phyloP scores from a whole-genome alignment of 2,113 vertebrate genomes.

The Sminthopsis crassicaudata region DNA sequence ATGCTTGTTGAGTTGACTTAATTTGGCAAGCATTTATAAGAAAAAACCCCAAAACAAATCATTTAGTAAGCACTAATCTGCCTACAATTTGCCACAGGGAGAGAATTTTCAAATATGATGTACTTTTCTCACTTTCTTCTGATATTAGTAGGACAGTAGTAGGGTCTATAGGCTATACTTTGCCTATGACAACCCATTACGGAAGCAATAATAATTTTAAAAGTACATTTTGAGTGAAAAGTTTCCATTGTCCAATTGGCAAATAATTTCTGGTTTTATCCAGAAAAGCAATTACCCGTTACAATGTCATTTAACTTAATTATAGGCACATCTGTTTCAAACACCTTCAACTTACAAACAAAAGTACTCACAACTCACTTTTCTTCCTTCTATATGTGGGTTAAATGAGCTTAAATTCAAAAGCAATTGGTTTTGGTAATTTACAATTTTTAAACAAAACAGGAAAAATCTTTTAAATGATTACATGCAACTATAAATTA shows the following conservation, averaged over 20 bases:
- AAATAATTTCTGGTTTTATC: slow-evolving; percentile 18
- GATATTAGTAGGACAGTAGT: neutral
- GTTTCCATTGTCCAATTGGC: neutral
- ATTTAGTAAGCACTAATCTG: neutral
- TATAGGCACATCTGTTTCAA: slow-evolving; percentile 29
- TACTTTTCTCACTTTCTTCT: neutral
- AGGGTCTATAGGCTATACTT: neutral
- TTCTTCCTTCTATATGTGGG: slow-evolving; percentile 40
- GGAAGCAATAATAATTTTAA: neutral
- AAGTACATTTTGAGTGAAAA: neutral
- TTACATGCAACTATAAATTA: slow-evolving; percentile 64
- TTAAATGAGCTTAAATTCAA: slow-evolving; percentile 57
- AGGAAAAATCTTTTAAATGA: slow-evolving; percentile 62
- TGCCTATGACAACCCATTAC: neutral
- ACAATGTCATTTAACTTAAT: slow-evolving; percentile 35
- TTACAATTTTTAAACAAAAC: slow-evolving; percentile 68
- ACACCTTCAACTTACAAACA: slow-evolving; percentile 54
- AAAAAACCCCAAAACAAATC: neutral
- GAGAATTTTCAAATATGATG: neutral
- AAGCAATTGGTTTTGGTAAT: slow-evolving; percentile 62
- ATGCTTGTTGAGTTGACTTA: neutral
- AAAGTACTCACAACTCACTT: neutral
- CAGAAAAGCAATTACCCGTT: neutral
- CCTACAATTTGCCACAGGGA: neutral
- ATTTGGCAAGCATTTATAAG: neutral